Evolutionary conservation across 2,888 invertebrate genomes (phyloP).

Genomic region (Apeira syringaria): DNA sequence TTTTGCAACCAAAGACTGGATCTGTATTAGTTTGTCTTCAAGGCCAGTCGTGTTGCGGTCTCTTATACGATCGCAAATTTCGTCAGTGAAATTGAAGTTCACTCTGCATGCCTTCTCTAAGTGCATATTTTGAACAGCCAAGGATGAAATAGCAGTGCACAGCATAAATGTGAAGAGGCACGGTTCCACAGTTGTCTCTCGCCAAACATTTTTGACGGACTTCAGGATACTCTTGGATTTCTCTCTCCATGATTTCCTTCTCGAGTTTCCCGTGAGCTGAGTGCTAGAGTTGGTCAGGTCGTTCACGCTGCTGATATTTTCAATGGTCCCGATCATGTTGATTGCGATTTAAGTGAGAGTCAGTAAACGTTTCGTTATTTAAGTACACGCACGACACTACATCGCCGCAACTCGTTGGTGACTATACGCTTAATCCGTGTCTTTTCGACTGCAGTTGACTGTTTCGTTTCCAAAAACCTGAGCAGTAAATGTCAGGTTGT

Average conservation of each 20-base stretch:
- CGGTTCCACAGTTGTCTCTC: conserved; percentile 85
- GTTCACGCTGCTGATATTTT: conserved; percentile 51
- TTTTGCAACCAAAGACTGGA: conserved; percentile 77
- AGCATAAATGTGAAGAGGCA: conserved; percentile 86
- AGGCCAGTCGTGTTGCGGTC: conserved; percentile 69
- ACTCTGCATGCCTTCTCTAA: conserved; percentile 84
- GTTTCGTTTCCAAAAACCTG: conserved; percentile 75
- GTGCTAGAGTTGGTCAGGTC: conserved; percentile 67
- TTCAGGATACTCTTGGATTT: conserved; percentile 60
- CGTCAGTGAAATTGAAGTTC: conserved; percentile 74
- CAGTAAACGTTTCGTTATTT: conserved; percentile 57
- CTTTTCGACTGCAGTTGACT: conserved; percentile 63
- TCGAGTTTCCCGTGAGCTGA: conserved; percentile 53
- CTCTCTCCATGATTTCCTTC: conserved; percentile 55
- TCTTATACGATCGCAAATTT: conserved; percentile 78
- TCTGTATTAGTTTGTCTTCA: conserved; percentile 62
- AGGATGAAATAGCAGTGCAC: conserved; percentile 86
- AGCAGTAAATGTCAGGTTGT: conserved; percentile 70
- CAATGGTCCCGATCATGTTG: conserved; percentile 59
- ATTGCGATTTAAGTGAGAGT: conserved; percentile 59
- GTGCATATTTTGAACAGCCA: conserved; percentile 83
- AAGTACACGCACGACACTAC: conserved; percentile 55
- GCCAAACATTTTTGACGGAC: conserved; percentile 57
- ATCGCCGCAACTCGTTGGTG: conserved; percentile 50
- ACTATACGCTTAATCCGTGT: conserved; percentile 63